Evolutionary conservation across 1,140 invertebrate genomes (phyloP).

Genomic region (Octopus sinensis): DNA sequence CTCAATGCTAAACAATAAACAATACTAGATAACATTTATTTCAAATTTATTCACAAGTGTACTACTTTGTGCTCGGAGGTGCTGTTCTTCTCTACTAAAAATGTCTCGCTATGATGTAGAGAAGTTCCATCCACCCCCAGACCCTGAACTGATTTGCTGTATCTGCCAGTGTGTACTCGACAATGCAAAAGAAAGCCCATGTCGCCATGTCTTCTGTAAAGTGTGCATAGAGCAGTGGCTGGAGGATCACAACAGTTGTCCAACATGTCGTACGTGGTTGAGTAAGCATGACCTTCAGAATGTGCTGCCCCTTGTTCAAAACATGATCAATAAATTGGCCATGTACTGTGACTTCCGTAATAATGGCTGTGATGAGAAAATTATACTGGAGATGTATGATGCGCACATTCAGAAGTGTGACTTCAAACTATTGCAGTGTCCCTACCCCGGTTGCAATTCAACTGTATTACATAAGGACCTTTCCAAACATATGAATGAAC

Average conservation of each 20-base stretch:
- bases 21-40: too few species aligned
- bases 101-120: constrained; percentile 50
- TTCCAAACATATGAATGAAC: constrained; percentile 28
- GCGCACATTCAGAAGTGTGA: constrained; percentile 30
- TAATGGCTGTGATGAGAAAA: constrained; percentile 35
- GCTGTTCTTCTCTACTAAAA: too few species aligned
- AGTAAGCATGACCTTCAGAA: constrained; percentile 32
- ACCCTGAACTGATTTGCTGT: constrained; percentile 46
- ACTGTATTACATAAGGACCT: constrained; percentile 27
- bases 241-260: constrained; percentile 37
- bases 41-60: too few species aligned
- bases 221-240: constrained; percentile 46
- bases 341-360: constrained; percentile 36
- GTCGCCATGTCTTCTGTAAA: constrained; percentile 51
- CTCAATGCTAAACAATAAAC: too few species aligned
- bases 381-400: constrained; percentile 34
- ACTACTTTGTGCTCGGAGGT: too few species aligned
- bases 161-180: constrained; percentile 50
- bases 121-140: constrained; percentile 45
- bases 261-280: constrained; percentile 38
- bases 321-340: constrained; percentile 45
- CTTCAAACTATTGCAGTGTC: constrained; percentile 28
- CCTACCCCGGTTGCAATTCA: constrained; percentile 25
- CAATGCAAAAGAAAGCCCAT: constrained; percentile 42
- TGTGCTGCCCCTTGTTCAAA: constrained; percentile 47